phyloP scores from a whole-genome alignment of 2,888 invertebrate genomes.

The Mongoloraphidia duomilia region DNA sequence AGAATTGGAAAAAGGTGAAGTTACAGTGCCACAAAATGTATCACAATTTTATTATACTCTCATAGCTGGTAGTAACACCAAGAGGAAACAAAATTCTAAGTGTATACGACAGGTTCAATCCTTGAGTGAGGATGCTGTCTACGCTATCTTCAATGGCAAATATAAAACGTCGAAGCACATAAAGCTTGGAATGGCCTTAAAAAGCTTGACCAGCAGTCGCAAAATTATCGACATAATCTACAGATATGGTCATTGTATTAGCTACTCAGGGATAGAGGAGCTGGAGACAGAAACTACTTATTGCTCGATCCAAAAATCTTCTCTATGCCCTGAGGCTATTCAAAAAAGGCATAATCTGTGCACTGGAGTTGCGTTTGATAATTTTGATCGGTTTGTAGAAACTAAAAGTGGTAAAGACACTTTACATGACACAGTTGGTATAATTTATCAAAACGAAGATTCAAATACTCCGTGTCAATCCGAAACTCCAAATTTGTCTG shows the following conservation, averaged over 20 bases:
- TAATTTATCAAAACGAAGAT: constrained; percentile 11
- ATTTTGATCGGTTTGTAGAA: constrained; percentile 8
- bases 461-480: constrained; percentile 10
- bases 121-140: constrained; percentile 11
- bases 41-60: neutral
- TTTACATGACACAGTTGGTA: constrained; percentile 12
- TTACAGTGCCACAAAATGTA: neutral
- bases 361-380: constrained; percentile 10
- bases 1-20: neutral
- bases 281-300: constrained; percentile 4
- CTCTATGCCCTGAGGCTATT: constrained; percentile 10
- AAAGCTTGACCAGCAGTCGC: constrained; percentile 17
- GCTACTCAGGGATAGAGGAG: constrained; percentile 13
- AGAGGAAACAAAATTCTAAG: no score
- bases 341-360: constrained; percentile 1
- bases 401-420: constrained; percentile 10
- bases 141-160: constrained; percentile 11
- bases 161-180: constrained; percentile 16
- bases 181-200: constrained; percentile 14
- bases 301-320: constrained; percentile 3
- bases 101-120: no score
- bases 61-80: neutral
- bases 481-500: constrained; percentile 10
- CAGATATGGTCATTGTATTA: constrained; percentile 13
- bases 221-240: constrained; percentile 17